Evolutionary conservation across 2,797 vertebrate species (phyloP).

Genomic region (Macroramphosus scolopax): DNA sequence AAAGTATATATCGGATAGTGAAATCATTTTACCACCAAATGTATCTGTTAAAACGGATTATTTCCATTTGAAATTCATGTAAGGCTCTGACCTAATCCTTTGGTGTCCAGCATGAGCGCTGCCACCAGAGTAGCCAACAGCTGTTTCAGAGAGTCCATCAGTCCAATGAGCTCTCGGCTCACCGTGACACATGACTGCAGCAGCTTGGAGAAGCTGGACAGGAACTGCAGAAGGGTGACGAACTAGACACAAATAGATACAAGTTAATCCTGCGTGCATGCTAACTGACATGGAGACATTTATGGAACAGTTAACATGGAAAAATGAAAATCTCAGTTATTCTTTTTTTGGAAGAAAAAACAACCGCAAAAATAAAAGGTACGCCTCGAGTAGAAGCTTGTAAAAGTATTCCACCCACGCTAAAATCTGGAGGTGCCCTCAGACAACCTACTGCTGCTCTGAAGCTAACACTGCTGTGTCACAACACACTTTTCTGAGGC

Average conservation of each 20-base stretch:
- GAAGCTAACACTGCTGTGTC: conserved; percentile 18
- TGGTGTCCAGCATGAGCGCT: conserved; percentile 76
- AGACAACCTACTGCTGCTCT: too few species aligned
- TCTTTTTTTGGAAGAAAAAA: conserved; percentile 10
- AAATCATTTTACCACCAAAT: too few species aligned
- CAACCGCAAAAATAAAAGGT: conserved; percentile 22
- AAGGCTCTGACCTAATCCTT: conserved; percentile 78
- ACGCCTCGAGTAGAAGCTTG: conserved; percentile 23
- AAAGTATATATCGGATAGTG: too few species aligned
- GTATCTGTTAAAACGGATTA: neutral
- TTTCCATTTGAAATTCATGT: neutral
- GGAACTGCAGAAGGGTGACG: conserved; percentile 80
- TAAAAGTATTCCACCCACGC: conserved; percentile 57
- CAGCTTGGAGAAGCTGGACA: conserved; percentile 83
- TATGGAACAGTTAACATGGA: neutral
- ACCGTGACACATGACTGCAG: conserved; percentile 80
- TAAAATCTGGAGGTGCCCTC: conserved; percentile 37
- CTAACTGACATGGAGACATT: neutral
- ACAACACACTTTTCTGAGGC: conserved; percentile 32
- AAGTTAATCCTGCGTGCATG: neutral
- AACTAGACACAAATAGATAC: conserved; percentile 65
- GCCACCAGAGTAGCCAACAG: conserved; percentile 73
- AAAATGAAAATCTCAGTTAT: conserved; percentile 3
- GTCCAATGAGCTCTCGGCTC: conserved; percentile 75
- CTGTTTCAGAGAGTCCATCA: conserved; percentile 80